Conservation (phyloP, 2,113 vertebrate species). For the Agapornis roseicollis region DNA sequence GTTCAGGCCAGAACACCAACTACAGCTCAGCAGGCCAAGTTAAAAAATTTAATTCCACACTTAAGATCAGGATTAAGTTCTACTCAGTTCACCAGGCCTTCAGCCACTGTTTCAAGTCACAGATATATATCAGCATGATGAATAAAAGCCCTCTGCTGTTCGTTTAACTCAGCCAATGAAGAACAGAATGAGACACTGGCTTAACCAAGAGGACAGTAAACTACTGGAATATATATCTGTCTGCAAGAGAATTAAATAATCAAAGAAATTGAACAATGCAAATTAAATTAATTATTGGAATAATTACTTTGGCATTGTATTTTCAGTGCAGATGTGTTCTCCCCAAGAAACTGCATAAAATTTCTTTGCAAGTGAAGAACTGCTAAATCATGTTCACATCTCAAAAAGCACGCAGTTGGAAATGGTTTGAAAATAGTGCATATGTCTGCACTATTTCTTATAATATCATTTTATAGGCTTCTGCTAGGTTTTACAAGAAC, state of each 20-base stretch:
- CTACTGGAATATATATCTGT: not conserved
- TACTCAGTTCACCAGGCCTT: not conserved
- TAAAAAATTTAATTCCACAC: not conserved
- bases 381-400: not conserved
- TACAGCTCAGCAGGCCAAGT: not conserved
- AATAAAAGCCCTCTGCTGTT: not conserved
- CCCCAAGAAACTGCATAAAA: not conserved
- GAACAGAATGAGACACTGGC: not conserved
- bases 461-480: not conserved
- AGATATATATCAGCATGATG: rapidly evolving
- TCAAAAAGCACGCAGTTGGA: not conserved
- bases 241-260: not conserved
- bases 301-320: not conserved
- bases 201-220: not conserved
- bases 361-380: not conserved
- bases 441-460: not conserved
- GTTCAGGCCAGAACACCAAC: not conserved
- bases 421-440: not conserved
- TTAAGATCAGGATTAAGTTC: not conserved
- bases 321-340: not conserved
- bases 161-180: not conserved
- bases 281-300: not conserved
- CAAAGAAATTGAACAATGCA: not conserved
- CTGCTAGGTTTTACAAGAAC: not conserved
- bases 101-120: not conserved